Base-by-base conservation (phyloP, 2,888 invertebrate species). In the Adela reaumurella region DNA sequence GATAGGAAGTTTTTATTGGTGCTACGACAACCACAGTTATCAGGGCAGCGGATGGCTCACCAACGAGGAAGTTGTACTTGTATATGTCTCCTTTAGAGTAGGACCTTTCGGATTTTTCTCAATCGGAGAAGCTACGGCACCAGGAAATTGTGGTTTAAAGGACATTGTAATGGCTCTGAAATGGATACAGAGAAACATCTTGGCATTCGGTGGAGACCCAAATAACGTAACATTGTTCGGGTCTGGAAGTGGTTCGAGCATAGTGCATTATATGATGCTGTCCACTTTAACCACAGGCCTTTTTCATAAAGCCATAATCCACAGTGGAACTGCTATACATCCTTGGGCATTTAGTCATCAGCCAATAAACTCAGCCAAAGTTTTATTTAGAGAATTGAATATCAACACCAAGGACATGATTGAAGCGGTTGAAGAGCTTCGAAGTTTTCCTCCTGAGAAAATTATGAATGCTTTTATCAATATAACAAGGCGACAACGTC, bases 211-310 rank as follows among this genome's bases (percentile, higher is more conserved):
- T 50, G 81, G 80, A 14, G 73, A 80, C 54, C 67, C 76, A 3
- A 59, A 62, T 42, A 78, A 74, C 58, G 68, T 81, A 1, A 81
- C 81, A 8, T 63, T 81, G 55, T 78, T 79, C 56, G 81, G 81
- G 29, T 68, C 65, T 55, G 67, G 76, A 51, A 61, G 76, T 2
- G 81, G 81, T 11, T 79, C 69, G 28, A 70, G 78, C 1, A 63
- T 70, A 11, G 70, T 71, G 1, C 81, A 82, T 56, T 64, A 70
- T 17, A 67, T 81, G 64, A 71, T 74, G 62, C 56, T 81, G 4
- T 80, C 80, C 1, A 76, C 79, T 1, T 71, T 76, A 69, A 74
- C 80, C 3, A 54, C 62, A 16, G 78, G 78, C 17, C 58, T 78
- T 16, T 79, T 78, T 54, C 77, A 80, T 52, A 76, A 73, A 59